Conservation (phyloP, 2,888 invertebrate genomes). For the Drosophila mercatorum region DNA sequence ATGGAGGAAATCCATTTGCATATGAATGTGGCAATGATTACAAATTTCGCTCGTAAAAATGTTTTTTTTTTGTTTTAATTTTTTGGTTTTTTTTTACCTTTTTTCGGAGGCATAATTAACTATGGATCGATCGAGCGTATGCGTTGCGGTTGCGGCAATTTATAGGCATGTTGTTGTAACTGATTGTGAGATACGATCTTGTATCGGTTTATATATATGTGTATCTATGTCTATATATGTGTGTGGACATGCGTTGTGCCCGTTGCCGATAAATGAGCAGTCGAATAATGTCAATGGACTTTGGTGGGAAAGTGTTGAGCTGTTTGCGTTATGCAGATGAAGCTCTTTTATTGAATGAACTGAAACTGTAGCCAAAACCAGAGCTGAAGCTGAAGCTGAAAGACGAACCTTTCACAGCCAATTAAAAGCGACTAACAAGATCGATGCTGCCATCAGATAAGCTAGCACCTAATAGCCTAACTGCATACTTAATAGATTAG, state of each 20-base stretch:
- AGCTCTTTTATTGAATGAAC: slow-evolving; percentile 68
- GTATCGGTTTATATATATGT: slow-evolving; percentile 58
- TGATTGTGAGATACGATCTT: slow-evolving; percentile 67
- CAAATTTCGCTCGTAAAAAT: slow-evolving; percentile 81
- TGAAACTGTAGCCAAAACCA: slow-evolving; percentile 14
- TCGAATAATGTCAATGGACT: slow-evolving; percentile 71
- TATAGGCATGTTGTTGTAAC: slow-evolving; percentile 62
- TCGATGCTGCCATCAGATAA: slow-evolving; percentile 66
- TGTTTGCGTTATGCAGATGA: slow-evolving; percentile 66
- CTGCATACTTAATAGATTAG: slow-evolving; percentile 72
- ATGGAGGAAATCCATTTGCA: slow-evolving; percentile 69
- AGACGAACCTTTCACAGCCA: slow-evolving; percentile 71
- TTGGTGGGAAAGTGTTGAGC: slow-evolving; percentile 77
- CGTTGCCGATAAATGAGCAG: slow-evolving; percentile 34
- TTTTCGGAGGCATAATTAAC: slow-evolving; percentile 71
- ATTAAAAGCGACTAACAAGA: slow-evolving; percentile 76
- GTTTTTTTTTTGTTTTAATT: slow-evolving; percentile 52
- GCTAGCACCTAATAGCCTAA: slow-evolving; percentile 52
- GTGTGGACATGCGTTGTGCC: slow-evolving; percentile 18
- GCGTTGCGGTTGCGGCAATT: slow-evolving; percentile 77
- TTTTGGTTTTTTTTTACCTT: slow-evolving; percentile 36
- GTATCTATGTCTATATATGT: slow-evolving; percentile 22
- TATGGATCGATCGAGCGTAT: slow-evolving; percentile 63
- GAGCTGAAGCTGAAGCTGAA: slow-evolving; percentile 6
- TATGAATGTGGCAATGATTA: slow-evolving; percentile 80